Base-by-base conservation (phyloP, 1,140 invertebrate genomes). In the Helicorthomorpha holstii region DNA sequence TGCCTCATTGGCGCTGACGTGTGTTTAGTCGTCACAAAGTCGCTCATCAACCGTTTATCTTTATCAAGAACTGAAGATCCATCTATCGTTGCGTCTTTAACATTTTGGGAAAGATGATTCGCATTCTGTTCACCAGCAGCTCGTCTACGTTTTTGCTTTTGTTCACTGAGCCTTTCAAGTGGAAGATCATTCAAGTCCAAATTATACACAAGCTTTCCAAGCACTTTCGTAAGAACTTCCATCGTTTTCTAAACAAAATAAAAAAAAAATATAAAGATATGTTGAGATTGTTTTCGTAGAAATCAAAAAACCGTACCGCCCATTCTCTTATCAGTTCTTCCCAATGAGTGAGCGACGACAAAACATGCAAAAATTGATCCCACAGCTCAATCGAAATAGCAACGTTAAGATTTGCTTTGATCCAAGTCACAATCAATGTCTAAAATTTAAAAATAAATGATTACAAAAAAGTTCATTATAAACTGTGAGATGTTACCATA, bases 371-470 rank as follows among this genome's bases (percentile, higher is more conserved):
- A 67, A 97, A 93, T 63, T 88, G 83, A 69, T 97, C 88, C 94
- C 94, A 98, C 3, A 98, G 69, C 60, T 88, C 81, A 7, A 79
- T 72, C 49, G 81, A 81, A 49, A 93, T 86, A 2, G 83, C 76
- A 2, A 96, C 90, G 69, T 95, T 94, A 52, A 96, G 74, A 69
- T 96, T 95, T 0, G 92, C 92, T 64, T 94, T 92, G 55, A 97
- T 96, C 91, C 92, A 97, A 1, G 91, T 95, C 41, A 97, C 92
- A 56, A 97, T 94, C 16, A 97, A 66, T 1, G 93, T 98, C 75
- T 97, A 80, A 61, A 89, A 68, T n/a, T n/a, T n/a, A n/a, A n/a
- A n/a, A n/a, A n/a, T n/a, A n/a, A n/a, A n/a, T n/a, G n/a, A n/a
- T n/a, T n/a, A n/a, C n/a, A n/a, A n/a, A n/a, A n/a, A n/a, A n/a